Base-by-base conservation (phyloP, 2,113 vertebrate genomes). In the Cryptomyrus ogoouensis region DNA sequence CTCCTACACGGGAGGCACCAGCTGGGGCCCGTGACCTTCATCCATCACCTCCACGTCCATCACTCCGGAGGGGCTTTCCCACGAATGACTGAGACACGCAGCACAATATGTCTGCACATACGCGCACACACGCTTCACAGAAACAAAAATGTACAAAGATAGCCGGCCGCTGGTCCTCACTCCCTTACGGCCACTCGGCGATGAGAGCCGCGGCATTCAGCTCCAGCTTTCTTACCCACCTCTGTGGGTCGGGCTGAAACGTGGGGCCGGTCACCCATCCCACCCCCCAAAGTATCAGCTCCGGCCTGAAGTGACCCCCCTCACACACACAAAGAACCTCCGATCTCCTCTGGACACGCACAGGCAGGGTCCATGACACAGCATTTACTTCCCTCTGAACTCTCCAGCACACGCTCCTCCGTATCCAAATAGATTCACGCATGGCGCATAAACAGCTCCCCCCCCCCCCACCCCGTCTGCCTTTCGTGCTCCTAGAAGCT, bases 1-100 rank as follows among this genome's bases (percentile, higher is more conserved):
- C 91, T 70, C n/a, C 91, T 93, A 92, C 94, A 93, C 92, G 92
- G 92, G 93, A 94, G 93, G 92, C 93, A 83, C 91, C 49, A 92
- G 91, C 90, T 92, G 90, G 62, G 91, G 92, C 93, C 44, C 1
- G 8, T 39, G 39, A 47, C 19, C 39, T 46, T 44, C 80, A 42
- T n/a, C 83, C 42, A 83, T 44, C 80, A 7, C 44, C 44, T 47
- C 44, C 6, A 21, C 6, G 24, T n/a, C 83, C 39, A 42, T 47
- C 83, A 84, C 8, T 39, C 44, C 3, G 42, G 1, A 27, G 83
- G 21, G 42, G 44, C 80, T 84, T 84, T 84, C 31, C 70, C 39
- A 27, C 31, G 1, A 19, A 42, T 0, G 13, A 5, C 70, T 35
- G 10, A 35, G 35, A 77, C 35, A 19, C 5, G 74, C 31, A 5